These are phyloP conservation scores for Mormyrus proboscirostris DNA, from an alignment of 2,797 vertebrate species.

Conservation along the genomic window DNA sequence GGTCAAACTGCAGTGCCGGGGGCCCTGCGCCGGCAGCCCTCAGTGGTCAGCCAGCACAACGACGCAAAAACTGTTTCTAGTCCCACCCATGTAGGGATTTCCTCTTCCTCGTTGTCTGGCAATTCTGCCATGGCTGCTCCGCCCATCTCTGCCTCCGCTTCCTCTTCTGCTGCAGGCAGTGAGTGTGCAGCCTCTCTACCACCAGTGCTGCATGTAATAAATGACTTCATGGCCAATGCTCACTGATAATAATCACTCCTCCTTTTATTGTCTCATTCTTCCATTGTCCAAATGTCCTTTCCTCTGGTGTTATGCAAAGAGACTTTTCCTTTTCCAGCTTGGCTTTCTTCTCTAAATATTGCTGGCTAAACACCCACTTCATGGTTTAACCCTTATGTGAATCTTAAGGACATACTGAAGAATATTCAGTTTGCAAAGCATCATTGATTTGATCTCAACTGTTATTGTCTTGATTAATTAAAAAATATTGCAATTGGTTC, in stretches of 20 bases:
- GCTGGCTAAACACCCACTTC: slow-evolving; percentile 24
- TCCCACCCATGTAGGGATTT: slow-evolving; percentile 90
- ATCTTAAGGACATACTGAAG: neutral
- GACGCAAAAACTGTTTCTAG: slow-evolving; percentile 98
- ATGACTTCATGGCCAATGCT: slow-evolving; percentile 38
- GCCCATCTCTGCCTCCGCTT: slow-evolving; percentile 52
- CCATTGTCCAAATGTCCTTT: neutral
- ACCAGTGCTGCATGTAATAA: slow-evolving; percentile 36
- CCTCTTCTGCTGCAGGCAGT: slow-evolving; percentile 84
- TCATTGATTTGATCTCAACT: neutral
- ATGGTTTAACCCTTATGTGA: slow-evolving; percentile 48
- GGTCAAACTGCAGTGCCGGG: slow-evolving; percentile 85
- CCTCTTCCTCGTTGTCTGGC: slow-evolving; percentile 74
- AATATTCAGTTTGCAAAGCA: neutral
- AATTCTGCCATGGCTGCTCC: slow-evolving; percentile 74
- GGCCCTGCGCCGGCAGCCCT: slow-evolving; percentile 92
- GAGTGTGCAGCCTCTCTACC: slow-evolving; percentile 64
- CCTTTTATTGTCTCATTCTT: neutral
- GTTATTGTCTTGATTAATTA: slow-evolving; percentile 35
- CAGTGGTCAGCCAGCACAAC: slow-evolving; percentile 93
- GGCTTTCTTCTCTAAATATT: slow-evolving; percentile 23
- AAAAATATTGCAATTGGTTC: slow-evolving; percentile 20
- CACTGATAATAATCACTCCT: slow-evolving; percentile 49
- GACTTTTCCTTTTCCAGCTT: slow-evolving; percentile 36
- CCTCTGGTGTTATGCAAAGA: neutral